phyloP scores from a whole-genome alignment of 2,888 invertebrate genomes.

The Opisthograptis luteolata region DNA sequence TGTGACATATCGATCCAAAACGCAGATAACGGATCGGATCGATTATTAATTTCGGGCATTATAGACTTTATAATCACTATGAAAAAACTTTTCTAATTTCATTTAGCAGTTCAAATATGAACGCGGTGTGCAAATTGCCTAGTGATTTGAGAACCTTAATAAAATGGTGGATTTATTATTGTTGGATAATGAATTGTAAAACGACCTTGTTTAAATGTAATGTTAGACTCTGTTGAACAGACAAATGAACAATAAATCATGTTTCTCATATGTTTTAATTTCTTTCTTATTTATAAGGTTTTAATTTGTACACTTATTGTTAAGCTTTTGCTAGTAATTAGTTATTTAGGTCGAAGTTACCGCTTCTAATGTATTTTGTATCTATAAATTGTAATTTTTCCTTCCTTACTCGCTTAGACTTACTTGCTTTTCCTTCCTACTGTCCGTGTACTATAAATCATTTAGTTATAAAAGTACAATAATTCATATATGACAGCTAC shows the following conservation, averaged over 20 bases:
- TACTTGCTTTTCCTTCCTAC: slow-evolving; percentile 21
- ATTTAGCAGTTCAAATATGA: no score
- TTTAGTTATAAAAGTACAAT: slow-evolving; percentile 4
- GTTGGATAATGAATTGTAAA: no score
- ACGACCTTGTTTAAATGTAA: not conserved
- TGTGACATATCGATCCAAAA: no score
- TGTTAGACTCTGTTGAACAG: slow-evolving; percentile 13
- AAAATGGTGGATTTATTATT: not conserved
- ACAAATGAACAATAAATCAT: slow-evolving; percentile 10
- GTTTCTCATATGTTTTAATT: slow-evolving; percentile 4
- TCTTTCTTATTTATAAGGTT: not conserved
- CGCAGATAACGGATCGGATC: no score
- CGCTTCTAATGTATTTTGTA: slow-evolving; percentile 24
- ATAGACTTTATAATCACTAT: no score
- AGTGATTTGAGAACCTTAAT: no score
- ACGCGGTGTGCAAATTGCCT: no score
- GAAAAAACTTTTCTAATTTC: no score
- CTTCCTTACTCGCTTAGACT: not conserved
- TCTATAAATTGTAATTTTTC: slow-evolving; percentile 1
- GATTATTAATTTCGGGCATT: no score
- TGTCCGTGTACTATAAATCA: slow-evolving; percentile 9
- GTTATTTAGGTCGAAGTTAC: slow-evolving; percentile 29
- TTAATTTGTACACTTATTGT: not conserved
- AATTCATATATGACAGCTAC: no score
- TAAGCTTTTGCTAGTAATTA: not conserved